Conservation (phyloP, 2,888 invertebrate species). For the Epirrhoe tristata region DNA sequence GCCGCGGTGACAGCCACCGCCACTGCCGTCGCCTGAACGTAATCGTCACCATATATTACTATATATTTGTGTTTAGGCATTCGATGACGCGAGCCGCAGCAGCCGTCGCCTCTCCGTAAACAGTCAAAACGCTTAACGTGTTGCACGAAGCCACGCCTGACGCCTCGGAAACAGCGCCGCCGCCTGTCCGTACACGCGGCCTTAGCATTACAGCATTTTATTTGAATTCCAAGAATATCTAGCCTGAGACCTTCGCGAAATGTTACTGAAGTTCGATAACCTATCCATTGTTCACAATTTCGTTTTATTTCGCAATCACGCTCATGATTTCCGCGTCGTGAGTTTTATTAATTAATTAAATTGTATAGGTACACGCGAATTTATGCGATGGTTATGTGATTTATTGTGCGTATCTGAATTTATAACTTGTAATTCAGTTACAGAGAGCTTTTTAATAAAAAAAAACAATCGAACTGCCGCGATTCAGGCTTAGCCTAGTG, state of each 20-base stretch:
- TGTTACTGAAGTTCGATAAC: constrained; percentile 79
- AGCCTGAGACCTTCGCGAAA: constrained; percentile 80
- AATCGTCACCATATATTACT: no score
- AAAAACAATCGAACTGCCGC: no score
- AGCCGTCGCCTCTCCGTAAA: no score
- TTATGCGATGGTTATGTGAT: constrained; percentile 54
- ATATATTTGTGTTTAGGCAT: no score
- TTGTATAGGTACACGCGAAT: constrained; percentile 60
- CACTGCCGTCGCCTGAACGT: no score
- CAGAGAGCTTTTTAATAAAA: background rate
- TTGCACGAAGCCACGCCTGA: no score
- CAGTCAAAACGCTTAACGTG: no score
- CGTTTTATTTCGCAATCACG: constrained; percentile 76
- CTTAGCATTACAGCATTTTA: constrained; percentile 39
- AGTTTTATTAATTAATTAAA: constrained; percentile 66
- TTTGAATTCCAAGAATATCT: constrained; percentile 52
- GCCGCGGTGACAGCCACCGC: no score
- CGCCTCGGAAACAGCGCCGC: no score
- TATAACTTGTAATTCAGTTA: background rate
- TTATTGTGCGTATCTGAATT: constrained; percentile 50
- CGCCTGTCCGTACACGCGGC: no score
- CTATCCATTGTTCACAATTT: constrained; percentile 71
- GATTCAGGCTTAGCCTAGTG: no score
- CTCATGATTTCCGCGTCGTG: constrained; percentile 81
- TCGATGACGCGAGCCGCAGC: no score